phyloP scores from a whole-genome alignment of 2,888 invertebrate species.

The Halocaridina rubra region DNA sequence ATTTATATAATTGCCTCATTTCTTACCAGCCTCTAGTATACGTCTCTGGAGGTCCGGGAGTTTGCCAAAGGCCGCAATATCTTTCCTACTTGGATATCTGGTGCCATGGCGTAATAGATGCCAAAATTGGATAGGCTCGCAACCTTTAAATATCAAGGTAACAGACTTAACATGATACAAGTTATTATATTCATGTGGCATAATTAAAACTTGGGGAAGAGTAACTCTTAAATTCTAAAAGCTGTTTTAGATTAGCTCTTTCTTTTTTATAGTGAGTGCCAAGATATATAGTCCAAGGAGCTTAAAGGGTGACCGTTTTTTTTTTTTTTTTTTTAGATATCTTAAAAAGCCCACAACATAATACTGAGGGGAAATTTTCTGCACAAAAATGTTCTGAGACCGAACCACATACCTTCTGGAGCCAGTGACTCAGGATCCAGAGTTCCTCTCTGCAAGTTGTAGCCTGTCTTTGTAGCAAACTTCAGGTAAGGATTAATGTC shows the following conservation, averaged over 20 bases:
- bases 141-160: conserved; percentile 72
- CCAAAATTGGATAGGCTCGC: conserved; percentile 80
- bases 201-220: too few relatives aligned
- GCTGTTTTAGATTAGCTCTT: too few relatives aligned
- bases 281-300: too few relatives aligned
- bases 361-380: too few relatives aligned
- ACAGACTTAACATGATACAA: not conserved
- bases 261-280: too few relatives aligned
- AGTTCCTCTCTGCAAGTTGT: conserved; percentile 77
- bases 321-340: too few relatives aligned
- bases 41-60: conserved; percentile 75
- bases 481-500: conserved; percentile 77
- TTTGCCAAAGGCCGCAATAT: conserved; percentile 72
- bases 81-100: conserved; percentile 74
- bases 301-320: too few relatives aligned
- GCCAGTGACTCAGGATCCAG: conserved; percentile 75
- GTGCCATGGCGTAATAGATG: conserved; percentile 81
- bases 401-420: conserved; percentile 65
- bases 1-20: too few relatives aligned
- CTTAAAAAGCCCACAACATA: not conserved
- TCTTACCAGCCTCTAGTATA: conserved; percentile 77
- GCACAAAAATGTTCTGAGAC: too few relatives aligned
- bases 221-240: too few relatives aligned
- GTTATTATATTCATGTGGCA: too few relatives aligned
- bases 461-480: conserved; percentile 82